Conservation (phyloP, 2,888 invertebrate genomes). For the Conus canariensis region DNA sequence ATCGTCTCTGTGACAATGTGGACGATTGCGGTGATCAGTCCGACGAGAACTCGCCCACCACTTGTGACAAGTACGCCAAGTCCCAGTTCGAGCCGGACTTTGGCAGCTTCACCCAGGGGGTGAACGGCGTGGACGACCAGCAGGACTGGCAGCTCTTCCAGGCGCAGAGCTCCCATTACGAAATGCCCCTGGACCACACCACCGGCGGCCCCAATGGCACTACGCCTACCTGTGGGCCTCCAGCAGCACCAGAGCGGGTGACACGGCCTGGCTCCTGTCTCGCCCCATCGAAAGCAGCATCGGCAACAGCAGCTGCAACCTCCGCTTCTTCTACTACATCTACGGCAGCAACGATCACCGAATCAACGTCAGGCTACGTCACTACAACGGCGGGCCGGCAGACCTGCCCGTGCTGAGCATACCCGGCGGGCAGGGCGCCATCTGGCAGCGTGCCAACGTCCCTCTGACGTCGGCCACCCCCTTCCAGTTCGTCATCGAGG, state of each 20-base stretch:
- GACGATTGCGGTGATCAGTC: slow-evolving; percentile 74
- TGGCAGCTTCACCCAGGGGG: slow-evolving; percentile 61
- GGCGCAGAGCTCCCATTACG: slow-evolving; percentile 50
- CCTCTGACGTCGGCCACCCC: slow-evolving; percentile 55
- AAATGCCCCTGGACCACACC: slow-evolving; percentile 70
- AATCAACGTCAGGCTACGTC: slow-evolving; percentile 63
- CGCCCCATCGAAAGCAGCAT: slow-evolving; percentile 57
- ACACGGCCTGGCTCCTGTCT: slow-evolving; percentile 66
- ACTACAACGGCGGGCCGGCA: slow-evolving; percentile 66
- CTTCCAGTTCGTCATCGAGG: slow-evolving; percentile 74
- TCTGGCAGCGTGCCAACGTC: slow-evolving; percentile 66
- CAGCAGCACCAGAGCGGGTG: slow-evolving; percentile 55
- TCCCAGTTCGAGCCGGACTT: slow-evolving; percentile 65
- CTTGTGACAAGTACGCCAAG: slow-evolving; percentile 59
- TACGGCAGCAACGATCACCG: slow-evolving; percentile 63
- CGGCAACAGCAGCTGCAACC: slow-evolving; percentile 51
- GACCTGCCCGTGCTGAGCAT: slow-evolving; percentile 54
- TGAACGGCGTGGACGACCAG: slow-evolving; percentile 62
- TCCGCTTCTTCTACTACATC: slow-evolving; percentile 72
- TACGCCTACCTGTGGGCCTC: slow-evolving; percentile 71
- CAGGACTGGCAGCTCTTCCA: slow-evolving; percentile 66
- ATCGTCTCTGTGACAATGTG: slow-evolving; percentile 67
- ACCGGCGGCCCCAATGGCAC: slow-evolving; percentile 58
- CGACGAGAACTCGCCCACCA: slow-evolving; percentile 62
- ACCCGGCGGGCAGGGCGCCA: slow-evolving; percentile 65